Conservation (phyloP, 2,888 invertebrate species). For the Dascillus cervinus region DNA sequence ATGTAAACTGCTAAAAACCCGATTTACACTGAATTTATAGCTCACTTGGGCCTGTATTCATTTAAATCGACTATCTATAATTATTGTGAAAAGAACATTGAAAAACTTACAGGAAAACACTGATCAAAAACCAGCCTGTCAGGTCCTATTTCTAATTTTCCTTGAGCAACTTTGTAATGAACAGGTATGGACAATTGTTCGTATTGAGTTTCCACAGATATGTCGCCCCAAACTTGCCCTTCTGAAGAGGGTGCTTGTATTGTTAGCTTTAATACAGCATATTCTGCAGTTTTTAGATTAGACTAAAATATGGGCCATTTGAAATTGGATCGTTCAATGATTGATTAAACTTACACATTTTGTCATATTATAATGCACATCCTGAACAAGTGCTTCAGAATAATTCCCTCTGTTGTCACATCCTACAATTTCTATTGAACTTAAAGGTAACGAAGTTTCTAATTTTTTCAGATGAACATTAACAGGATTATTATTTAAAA, state of each 20-base stretch:
- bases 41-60: too few species aligned
- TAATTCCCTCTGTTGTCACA: slow-evolving; percentile 49
- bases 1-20: neutral
- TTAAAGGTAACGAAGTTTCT: slow-evolving; percentile 53
- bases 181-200: slow-evolving; percentile 65
- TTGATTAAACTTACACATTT: slow-evolving; percentile 33
- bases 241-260: slow-evolving; percentile 62
- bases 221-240: slow-evolving; percentile 58
- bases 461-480: slow-evolving; percentile 55
- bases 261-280: slow-evolving; percentile 64
- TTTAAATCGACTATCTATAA: neutral
- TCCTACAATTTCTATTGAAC: slow-evolving; percentile 53
- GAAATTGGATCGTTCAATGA: slow-evolving; percentile 5
- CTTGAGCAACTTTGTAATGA: slow-evolving; percentile 66
- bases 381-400: slow-evolving; percentile 33
- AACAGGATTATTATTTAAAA: slow-evolving; percentile 71
- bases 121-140: slow-evolving; percentile 63
- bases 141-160: slow-evolving; percentile 61
- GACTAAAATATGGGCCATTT: slow-evolving; percentile 39
- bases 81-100: slow-evolving; percentile 1
- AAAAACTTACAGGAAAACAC: slow-evolving; percentile 68
- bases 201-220: slow-evolving; percentile 65
- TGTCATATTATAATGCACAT: slow-evolving; percentile 38
- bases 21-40: neutral
- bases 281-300: slow-evolving; percentile 50